phyloP scores from a whole-genome alignment of 2,888 invertebrate genomes.

The Cryptocephalus primarius region DNA sequence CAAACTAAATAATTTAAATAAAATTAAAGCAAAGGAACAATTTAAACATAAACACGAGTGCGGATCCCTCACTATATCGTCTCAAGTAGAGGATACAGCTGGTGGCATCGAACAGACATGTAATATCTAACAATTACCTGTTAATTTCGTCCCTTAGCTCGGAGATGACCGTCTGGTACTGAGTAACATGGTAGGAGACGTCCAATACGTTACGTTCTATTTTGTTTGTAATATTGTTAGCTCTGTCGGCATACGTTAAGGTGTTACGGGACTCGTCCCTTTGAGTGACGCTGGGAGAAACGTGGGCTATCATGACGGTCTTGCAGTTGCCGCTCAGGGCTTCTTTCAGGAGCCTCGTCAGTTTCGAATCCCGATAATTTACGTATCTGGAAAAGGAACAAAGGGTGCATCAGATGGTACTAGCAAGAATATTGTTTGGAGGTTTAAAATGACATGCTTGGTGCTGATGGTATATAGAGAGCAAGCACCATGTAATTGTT shows the following conservation, averaged over 20 bases:
- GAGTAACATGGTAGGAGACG: slow-evolving; percentile 61
- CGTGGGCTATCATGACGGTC: slow-evolving; percentile 95
- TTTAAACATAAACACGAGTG: no score
- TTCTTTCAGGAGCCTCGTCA: slow-evolving; percentile 80
- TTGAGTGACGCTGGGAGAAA: slow-evolving; percentile 70
- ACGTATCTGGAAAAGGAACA: slow-evolving; percentile 51
- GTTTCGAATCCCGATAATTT: slow-evolving; percentile 75
- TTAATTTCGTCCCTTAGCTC: slow-evolving; percentile 75
- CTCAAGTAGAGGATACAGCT: no score
- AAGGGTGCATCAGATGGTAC: neutral
- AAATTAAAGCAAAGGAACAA: no score
- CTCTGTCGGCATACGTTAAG: slow-evolving; percentile 85
- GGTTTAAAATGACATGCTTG: no score
- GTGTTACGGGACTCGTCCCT: slow-evolving; percentile 89
- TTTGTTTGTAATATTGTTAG: slow-evolving; percentile 86
- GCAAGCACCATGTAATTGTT: no score
- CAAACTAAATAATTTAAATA: no score
- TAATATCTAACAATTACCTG: no score
- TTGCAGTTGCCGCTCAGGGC: slow-evolving; percentile 81
- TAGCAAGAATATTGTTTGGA: no score
- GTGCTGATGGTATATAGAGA: no score
- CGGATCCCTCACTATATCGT: no score
- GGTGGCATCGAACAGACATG: no score
- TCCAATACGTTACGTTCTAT: slow-evolving; percentile 46
- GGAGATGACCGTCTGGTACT: slow-evolving; percentile 70